Percentiles rank a stretch among this genome's conserved stretches.
These are phyloP conservation scores for Apoda limacodes DNA, from an alignment of 2,888 invertebrate genomes.

Conservation along the genomic window DNA sequence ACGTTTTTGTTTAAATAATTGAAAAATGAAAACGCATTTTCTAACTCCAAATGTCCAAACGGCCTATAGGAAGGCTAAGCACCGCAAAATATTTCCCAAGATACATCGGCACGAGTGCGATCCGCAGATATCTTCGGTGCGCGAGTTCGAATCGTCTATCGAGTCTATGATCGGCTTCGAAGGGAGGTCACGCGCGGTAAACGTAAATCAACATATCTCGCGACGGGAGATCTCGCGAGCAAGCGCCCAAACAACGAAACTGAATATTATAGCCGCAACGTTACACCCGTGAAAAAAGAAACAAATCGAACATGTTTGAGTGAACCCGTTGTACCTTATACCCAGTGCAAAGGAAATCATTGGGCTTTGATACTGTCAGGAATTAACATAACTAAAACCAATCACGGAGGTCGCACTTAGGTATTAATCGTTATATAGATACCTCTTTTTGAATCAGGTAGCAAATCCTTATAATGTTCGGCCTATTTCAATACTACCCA, in stretches of 20 bases:
- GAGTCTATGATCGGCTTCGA: slow-evolving; percentile 62
- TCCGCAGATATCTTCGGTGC: slow-evolving; percentile 58
- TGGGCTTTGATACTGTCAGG: no score
- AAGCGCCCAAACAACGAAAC: slow-evolving; percentile 60
- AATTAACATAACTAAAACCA: no score
- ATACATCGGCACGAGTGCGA: slow-evolving; percentile 66
- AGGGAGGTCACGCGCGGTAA: slow-evolving; percentile 67
- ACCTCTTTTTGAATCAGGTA: no score
- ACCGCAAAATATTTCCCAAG: slow-evolving; percentile 63
- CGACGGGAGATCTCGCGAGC: slow-evolving; percentile 65
- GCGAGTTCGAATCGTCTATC: slow-evolving; percentile 64
- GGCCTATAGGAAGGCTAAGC: slow-evolving; percentile 29
- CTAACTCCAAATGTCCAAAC: no score
- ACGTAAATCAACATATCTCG: slow-evolving; percentile 70
- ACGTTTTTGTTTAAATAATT: no score
- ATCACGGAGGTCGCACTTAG: no score
- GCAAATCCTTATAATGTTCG: no score
- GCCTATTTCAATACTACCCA: no score
- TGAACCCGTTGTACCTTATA: no score
- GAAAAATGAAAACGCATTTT: no score
- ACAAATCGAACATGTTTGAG: slow-evolving; percentile 57
- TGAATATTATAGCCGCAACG: slow-evolving; percentile 64
- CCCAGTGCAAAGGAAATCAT: no score
- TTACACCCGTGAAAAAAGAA: slow-evolving; percentile 59
- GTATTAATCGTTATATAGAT: no score